Evolutionary conservation across 92 coral and sea anemone genomes (phyloP), one percentile per base, ranked within the genome.

Genomic region (Chrysogorgia sp.): DNA sequence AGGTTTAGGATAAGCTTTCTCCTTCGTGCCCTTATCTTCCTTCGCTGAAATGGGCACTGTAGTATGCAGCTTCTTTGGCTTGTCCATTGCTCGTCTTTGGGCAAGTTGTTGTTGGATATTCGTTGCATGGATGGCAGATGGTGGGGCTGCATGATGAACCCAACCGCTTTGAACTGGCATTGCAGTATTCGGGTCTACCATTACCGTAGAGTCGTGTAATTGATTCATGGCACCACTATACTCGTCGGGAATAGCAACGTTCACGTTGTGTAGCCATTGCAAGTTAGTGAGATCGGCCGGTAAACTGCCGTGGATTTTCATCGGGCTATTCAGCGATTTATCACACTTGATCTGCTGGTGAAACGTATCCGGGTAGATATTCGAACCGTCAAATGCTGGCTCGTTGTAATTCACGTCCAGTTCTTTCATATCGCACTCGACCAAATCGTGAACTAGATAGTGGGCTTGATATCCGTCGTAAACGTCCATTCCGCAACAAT

Each of bases 111-210:
- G 90, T 53, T 23, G 31, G 17, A 23, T 23, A 31, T 15, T 57
- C 40, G 92, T 61, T 40, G 79, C 86, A 71, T 89, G 96, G 32
- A 88, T 53, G 70, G 88, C 87, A 53, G 88, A 78, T 59, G 97
- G 74, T 62, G 86, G 55, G 58, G 81, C 87, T 59, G 83, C 81
- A 71, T 63, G 84, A 50, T 84, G 84, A 79, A 83, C 84, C 53
- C 84, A 92, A 77, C 79, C 81, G 77, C 84, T 86, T 91, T 96
- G 99, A 40, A 96, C 97, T 23, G 99, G 99, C 96, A 96, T 91
- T 58, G 97, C 99, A 32, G 99, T 92, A 63, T 96, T 96, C 0
- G 99, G 99, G 71, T 96, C 99, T 33, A 96, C 99, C 99, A 96
- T 96, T 48, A 93, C 92, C 56, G 81, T 87, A 24, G 76, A 86